These are phyloP conservation scores for Campylomormyrus numenius DNA, from an alignment of 2,113 vertebrate genomes.

Conservation along the genomic window DNA sequence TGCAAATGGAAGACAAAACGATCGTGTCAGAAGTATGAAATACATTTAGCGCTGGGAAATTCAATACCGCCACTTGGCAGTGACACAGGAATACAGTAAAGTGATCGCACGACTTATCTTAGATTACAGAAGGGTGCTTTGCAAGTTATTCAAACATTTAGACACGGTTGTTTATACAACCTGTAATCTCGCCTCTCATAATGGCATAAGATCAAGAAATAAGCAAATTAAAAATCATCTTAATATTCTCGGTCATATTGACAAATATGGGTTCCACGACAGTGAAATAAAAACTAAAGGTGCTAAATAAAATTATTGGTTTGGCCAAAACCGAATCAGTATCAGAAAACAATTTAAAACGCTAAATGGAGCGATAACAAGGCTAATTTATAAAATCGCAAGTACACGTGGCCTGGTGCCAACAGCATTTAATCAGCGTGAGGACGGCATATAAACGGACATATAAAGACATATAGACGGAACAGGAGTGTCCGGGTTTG, in stretches of 20 bases:
- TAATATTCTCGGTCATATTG: background rate
- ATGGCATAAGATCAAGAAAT: background rate
- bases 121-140: background rate
- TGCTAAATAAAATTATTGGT: background rate
- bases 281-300: background rate
- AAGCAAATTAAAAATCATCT: background rate
- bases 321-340: background rate
- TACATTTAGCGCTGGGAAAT: background rate
- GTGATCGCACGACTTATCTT: background rate
- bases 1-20: background rate
- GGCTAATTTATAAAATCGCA: background rate
- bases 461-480: background rate
- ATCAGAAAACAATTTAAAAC: background rate
- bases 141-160: conserved; percentile 2
- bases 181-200: background rate
- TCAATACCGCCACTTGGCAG: background rate
- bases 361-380: background rate
- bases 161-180: background rate
- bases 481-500: background rate
- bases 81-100: background rate
- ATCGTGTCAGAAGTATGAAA: background rate
- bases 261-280: background rate
- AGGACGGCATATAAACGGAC: background rate
- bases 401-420: background rate
- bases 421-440: background rate